phyloP scores from a whole-genome alignment of 1,140 invertebrate species.

The Triops cancriformis region DNA sequence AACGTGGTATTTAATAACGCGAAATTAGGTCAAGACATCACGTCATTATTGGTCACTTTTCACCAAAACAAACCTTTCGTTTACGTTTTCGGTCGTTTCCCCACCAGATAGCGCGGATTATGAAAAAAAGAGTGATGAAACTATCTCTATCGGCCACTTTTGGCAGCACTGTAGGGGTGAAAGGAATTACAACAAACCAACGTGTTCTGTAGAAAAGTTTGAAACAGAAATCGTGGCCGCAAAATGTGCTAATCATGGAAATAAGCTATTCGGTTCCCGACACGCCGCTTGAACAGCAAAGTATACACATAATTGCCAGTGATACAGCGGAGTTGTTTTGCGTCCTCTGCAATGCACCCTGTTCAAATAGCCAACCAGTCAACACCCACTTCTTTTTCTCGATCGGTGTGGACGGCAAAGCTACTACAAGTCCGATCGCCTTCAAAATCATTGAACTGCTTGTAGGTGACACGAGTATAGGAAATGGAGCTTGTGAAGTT shows the following conservation, averaged over 20 bases:
- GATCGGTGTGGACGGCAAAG: not conserved
- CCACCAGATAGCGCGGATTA: not conserved
- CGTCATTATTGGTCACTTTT: too few species aligned
- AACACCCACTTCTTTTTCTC: not conserved
- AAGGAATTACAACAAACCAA: not conserved
- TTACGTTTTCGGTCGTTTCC: not conserved
- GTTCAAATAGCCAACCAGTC: not conserved
- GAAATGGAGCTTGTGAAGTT: not conserved
- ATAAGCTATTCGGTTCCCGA: not conserved
- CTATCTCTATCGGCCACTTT: not conserved
- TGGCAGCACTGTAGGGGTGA: not conserved
- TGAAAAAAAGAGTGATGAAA: not conserved
- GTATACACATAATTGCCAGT: not conserved
- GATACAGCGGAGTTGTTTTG: not conserved
- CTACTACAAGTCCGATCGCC: not conserved
- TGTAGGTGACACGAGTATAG: not conserved
- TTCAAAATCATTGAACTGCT: not conserved
- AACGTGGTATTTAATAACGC: too few species aligned
- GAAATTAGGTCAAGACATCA: too few species aligned
- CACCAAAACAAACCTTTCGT: too few species aligned
- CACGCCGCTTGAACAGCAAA: not conserved
- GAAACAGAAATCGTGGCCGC: not conserved
- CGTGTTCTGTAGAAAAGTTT: not conserved
- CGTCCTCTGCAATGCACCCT: not conserved
- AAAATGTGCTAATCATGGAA: not conserved